Evolutionary conservation across 2,797 vertebrate species (phyloP), one percentile per base, ranked within the genome.

Genomic region (Anniella stebbinsi): DNA sequence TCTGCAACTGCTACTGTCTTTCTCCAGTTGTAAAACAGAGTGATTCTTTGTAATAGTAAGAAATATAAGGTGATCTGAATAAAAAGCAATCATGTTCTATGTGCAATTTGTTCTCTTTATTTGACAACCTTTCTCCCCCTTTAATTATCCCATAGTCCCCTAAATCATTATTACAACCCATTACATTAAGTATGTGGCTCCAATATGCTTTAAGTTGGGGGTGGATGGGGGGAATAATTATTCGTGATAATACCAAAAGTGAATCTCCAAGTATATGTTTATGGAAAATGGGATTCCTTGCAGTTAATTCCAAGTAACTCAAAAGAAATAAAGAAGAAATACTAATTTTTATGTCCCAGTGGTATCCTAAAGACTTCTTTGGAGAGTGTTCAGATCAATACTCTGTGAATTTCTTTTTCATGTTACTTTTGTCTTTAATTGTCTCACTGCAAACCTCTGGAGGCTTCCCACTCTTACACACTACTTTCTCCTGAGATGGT

Each of bases 161-260:
- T 63, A 93, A 88, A 73, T 94, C 87, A 93, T 91, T 92, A 67
- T 92, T 92, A 77, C 48, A 17, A 18, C n/a, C 36, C 30, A 60
- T 81, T 81, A 38, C n/a, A 23, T 9, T 63, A 38, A 36, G 21
- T 23, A 63, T 51, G 10, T 36, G 80, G 54, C n/a, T 63, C 18
- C 54, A 81, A 38, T 17, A 41, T 75, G 36, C 51, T 81, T 57
- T 51, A 51, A 51, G 10, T 51, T 51, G 51, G 4, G 54, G 11
- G 54, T 57, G 54, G 8, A 60, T n/a, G 78, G 51, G 51, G 33
- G 51, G 18, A n/a, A 17, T 75, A 76, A 36, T 60, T 57, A 60
- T 60, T 1, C 10, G 33, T 23, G 4, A 36, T 63, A 18, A 60
- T 63, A 81, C 33, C 36, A 60, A 4, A 63, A 36, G 3, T 81